Conservation (phyloP, 2,888 invertebrate genomes). For the Cloeon dipterum region DNA sequence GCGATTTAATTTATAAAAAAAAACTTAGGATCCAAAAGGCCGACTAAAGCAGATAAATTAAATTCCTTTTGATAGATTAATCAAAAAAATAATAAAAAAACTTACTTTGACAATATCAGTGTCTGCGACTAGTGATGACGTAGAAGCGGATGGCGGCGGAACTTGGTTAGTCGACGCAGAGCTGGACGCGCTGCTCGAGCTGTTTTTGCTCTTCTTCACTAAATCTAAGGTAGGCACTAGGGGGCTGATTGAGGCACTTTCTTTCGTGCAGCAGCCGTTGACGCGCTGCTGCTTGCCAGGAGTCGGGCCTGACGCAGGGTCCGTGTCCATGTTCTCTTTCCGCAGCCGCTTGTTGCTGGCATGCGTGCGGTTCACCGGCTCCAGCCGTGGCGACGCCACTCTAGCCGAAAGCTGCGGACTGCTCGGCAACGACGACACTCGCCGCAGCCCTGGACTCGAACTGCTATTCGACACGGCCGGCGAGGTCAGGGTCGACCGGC, state of each 20-base stretch:
- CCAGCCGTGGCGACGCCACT: conserved; percentile 8
- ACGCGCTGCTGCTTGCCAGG: neutral
- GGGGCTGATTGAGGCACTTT: neutral
- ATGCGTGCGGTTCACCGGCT: conserved; percentile 25
- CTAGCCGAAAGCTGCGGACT: neutral
- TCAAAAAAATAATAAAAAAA: too few species aligned
- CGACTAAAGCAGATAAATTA: too few species aligned
- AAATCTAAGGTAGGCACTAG: neutral
- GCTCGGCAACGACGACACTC: neutral
- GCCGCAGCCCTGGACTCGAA: conserved; percentile 8
- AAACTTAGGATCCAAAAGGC: too few species aligned
- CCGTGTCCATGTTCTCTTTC: conserved; percentile 15
- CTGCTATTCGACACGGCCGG: conserved; percentile 19
- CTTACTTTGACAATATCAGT: conserved; percentile 1
- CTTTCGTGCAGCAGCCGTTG: neutral
- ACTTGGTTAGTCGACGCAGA: too few species aligned
- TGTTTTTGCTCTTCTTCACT: neutral
- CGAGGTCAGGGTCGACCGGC: conserved; percentile 10
- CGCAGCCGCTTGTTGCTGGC: conserved; percentile 27
- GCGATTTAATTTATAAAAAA: too few species aligned
- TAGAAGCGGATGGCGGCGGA: too few species aligned
- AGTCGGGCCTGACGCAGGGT: neutral
- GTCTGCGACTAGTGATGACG: neutral
- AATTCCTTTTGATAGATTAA: too few species aligned
- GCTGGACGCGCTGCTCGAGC: neutral